A percentile compares a stretch with the other conserved stretches of the same genome.
phyloP scores from a whole-genome alignment of 2,113 vertebrate species.

The Alectura lathami region DNA sequence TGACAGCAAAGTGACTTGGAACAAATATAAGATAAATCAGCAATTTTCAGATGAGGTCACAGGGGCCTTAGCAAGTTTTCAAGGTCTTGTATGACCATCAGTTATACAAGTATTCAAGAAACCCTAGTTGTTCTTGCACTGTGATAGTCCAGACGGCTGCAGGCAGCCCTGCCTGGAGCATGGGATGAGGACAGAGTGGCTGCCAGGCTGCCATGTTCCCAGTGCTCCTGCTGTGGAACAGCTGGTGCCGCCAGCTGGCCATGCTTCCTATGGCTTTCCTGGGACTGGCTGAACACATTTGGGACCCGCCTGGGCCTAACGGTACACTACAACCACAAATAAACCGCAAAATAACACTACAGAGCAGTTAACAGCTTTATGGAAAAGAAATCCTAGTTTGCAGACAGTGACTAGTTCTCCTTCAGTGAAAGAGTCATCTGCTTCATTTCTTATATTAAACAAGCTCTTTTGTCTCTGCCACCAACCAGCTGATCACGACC shows the following conservation, averaged over 20 bases:
- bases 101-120: not conserved
- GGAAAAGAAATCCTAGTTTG: not conserved
- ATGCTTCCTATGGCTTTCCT: not conserved
- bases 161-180: fast-evolving
- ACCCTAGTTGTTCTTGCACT: not conserved
- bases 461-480: conserved; percentile 47
- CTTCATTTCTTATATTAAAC: conserved; percentile 26
- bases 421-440: not conserved
- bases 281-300: not conserved
- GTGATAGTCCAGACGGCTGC: not conserved
- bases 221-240: not conserved
- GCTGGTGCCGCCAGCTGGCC: not conserved
- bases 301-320: not conserved
- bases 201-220: not conserved
- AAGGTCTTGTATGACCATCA: not conserved
- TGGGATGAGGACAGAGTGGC: not conserved
- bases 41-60: not conserved
- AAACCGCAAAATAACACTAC: not conserved
- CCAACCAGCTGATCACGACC: conserved; percentile 88
- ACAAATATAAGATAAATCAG: not conserved
- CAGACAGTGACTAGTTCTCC: not conserved
- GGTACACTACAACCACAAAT: not conserved
- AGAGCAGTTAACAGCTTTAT: not conserved
- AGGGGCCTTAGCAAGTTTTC: not conserved
- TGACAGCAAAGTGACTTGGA: not conserved